These are phyloP conservation scores for Acromyrmex charruanus DNA, from an alignment of 1,140 invertebrate species.

Conservation along the genomic window DNA sequence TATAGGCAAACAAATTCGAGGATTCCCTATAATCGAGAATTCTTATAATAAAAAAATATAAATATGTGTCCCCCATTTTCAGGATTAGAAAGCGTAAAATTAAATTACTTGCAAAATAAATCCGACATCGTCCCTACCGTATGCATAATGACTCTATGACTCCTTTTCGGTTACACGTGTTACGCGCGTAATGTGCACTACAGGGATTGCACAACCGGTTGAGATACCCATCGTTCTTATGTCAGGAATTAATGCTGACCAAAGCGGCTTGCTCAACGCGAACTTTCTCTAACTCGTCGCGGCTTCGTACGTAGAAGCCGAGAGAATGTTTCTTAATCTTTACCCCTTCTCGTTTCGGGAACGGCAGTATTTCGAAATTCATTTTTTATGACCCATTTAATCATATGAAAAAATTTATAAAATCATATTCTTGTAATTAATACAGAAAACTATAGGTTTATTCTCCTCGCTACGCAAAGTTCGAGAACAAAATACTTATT, in stretches of 20 bases:
- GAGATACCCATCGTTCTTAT: conserved; percentile 74
- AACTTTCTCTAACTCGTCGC: conserved; percentile 74
- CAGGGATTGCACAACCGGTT: conserved; percentile 67
- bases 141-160: background rate
- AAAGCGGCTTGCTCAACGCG: conserved; percentile 70
- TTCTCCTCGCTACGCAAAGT: background rate
- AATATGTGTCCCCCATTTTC: background rate
- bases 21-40: background rate
- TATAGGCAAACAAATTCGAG: background rate
- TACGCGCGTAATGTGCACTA: conserved; percentile 50
- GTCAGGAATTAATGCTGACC: conserved; percentile 76
- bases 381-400: background rate
- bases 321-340: background rate
- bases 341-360: background rate
- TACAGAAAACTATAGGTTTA: background rate
- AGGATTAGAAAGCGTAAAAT: conserved; percentile 36
- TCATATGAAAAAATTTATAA: background rate
- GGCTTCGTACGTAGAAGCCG: conserved; percentile 17
- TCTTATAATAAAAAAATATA: conserved; percentile 10
- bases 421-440: background rate
- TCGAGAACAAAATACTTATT: background rate
- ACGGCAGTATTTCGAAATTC: background rate
- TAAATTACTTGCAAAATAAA: conserved; percentile 1
- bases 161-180: conserved; percentile 41
- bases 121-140: background rate